Evolutionary conservation across 2,797 vertebrate species (phyloP).

Genomic region (Gymnoscopelus braueri): DNA sequence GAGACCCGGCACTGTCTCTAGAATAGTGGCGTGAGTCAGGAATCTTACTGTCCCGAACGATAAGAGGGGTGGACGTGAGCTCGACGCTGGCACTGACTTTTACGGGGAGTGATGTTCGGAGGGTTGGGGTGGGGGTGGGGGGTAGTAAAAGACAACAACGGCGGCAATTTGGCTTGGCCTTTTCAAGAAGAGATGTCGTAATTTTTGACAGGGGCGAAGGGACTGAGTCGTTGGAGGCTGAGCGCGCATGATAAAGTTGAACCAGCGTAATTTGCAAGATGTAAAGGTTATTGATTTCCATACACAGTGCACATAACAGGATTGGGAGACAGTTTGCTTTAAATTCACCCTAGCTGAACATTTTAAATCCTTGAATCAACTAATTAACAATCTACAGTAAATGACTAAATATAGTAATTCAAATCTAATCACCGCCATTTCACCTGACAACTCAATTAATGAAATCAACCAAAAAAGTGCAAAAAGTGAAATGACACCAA

Average conservation of each 20-base stretch:
- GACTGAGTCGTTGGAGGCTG: conserved; percentile 26
- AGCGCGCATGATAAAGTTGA: conserved; percentile 47
- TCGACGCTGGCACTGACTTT: conserved; percentile 52
- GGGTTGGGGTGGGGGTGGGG: conserved; percentile 29
- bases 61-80: too few relatives aligned
- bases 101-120: conserved; percentile 46
- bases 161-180: conserved; percentile 42
- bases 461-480: too few relatives aligned
- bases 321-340: conserved; percentile 1
- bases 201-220: conserved; percentile 44
- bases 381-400: too few relatives aligned
- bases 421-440: too few relatives aligned
- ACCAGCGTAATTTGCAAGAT: conserved; percentile 6
- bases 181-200: conserved; percentile 22
- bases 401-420: too few relatives aligned
- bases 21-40: neutral
- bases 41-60: too few relatives aligned
- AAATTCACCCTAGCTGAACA: too few relatives aligned
- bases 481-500: too few relatives aligned
- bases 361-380: too few relatives aligned
- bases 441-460: too few relatives aligned
- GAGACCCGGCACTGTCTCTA: conserved; percentile 39
- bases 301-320: neutral
- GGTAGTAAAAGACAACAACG: conserved; percentile 55
- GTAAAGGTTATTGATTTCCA: conserved; percentile 12